Conservation (phyloP, 2,797 vertebrate species). For the Antrozous pallidus region DNA sequence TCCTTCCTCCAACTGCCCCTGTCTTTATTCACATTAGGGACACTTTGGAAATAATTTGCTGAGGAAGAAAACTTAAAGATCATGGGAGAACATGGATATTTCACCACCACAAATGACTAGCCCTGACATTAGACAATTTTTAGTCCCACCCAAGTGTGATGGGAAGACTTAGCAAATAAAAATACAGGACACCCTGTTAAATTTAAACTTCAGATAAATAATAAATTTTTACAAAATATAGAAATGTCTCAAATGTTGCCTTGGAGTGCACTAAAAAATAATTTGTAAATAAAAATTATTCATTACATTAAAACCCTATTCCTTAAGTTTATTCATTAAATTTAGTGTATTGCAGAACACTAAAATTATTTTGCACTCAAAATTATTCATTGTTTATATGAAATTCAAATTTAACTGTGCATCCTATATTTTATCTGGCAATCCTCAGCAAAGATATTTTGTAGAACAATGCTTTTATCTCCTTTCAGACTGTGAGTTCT, state of each 20-base stretch:
- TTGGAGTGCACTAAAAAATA: background rate
- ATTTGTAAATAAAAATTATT: background rate
- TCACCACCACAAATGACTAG: background rate
- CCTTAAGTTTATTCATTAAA: conserved; percentile 15
- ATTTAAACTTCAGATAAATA: conserved; percentile 17
- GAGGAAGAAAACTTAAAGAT: background rate
- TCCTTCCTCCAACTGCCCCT: background rate
- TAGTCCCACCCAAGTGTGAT: background rate
- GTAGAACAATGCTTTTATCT: background rate
- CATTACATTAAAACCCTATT: background rate
- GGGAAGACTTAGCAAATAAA: background rate
- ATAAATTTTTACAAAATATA: background rate
- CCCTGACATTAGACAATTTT: background rate
- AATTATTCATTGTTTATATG: background rate
- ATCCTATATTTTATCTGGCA: background rate
- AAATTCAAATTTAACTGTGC: background rate
- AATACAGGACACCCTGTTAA: background rate
- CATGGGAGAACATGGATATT: background rate
- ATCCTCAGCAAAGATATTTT: background rate
- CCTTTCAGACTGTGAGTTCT: background rate
- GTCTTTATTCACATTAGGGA: background rate
- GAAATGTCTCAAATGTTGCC: background rate
- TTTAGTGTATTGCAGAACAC: background rate
- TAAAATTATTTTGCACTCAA: conserved; percentile 21
- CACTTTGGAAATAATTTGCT: background rate